Percentiles rank a stretch among this genome's conserved stretches.
Conservation (phyloP, 2,113 vertebrate species). For the Microcebus jonahi region DNA sequence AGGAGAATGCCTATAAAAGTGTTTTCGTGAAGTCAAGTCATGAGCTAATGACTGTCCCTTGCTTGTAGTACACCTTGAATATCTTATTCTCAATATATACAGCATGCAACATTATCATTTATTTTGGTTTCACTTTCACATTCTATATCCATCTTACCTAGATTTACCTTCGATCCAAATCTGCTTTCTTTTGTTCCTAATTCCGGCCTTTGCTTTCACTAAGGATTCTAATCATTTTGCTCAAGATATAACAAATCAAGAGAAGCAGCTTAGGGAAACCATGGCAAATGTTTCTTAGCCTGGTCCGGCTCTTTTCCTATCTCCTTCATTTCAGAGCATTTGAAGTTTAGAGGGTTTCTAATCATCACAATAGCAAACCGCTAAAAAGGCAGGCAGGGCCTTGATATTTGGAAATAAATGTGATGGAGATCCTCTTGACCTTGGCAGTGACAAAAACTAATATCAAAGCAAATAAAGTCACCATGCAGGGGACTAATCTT, state of each 20-base stretch:
- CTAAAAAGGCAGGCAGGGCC: neutral
- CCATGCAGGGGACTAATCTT: neutral
- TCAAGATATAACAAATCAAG: neutral
- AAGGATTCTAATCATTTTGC: conserved; percentile 24
- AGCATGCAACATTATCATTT: neutral
- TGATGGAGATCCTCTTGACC: neutral
- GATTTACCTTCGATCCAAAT: neutral
- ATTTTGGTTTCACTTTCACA: neutral
- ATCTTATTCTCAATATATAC: neutral
- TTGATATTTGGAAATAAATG: neutral
- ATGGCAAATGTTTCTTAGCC: neutral
- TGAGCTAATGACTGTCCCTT: neutral
- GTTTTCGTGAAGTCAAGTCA: conserved; percentile 10
- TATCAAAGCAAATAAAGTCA: conserved; percentile 46
- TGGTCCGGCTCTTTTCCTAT: neutral
- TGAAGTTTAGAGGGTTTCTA: neutral
- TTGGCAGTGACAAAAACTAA: neutral
- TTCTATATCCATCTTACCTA: neutral
- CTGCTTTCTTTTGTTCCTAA: conserved; percentile 53
- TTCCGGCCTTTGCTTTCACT: conserved; percentile 28
- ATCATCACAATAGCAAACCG: neutral
- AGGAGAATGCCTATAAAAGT: neutral
- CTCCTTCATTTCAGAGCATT: conserved; percentile 9
- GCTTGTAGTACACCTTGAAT: neutral
- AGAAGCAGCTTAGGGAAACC: neutral